phyloP scores from a whole-genome alignment of 2,888 invertebrate species.

The Orchesella flavescens region DNA sequence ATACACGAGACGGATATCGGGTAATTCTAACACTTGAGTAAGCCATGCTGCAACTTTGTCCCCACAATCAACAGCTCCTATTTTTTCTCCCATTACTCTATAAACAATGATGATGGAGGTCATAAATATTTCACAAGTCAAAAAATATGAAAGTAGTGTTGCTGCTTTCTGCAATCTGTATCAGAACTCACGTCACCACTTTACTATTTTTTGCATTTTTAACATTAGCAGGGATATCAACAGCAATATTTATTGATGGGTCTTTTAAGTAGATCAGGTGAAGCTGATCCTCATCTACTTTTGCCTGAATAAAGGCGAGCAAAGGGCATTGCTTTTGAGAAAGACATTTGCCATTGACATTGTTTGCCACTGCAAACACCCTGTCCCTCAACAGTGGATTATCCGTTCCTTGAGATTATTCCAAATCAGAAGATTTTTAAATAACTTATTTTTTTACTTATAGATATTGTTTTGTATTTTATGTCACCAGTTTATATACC shows the following conservation, averaged over 20 bases:
- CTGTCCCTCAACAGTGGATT: slow-evolving; percentile 63
- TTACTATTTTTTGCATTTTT: neutral
- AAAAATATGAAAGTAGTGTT: neutral
- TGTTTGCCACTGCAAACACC: slow-evolving; percentile 65
- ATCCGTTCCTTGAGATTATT: slow-evolving; percentile 22
- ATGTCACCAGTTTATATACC: slow-evolving; percentile 19
- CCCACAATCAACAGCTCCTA: slow-evolving; percentile 68
- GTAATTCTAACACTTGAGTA: slow-evolving; percentile 36
- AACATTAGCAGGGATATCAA: slow-evolving; percentile 46
- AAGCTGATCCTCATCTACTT: slow-evolving; percentile 52
- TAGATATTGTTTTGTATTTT: neutral
- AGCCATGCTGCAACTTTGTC: slow-evolving; percentile 67
- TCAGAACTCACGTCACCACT: slow-evolving; percentile 26
- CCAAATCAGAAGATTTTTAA: neutral
- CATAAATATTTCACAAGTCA: neutral
- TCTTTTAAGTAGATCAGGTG: slow-evolving; percentile 45
- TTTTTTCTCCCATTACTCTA: slow-evolving; percentile 58
- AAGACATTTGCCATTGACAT: slow-evolving; percentile 51
- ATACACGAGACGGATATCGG: slow-evolving; percentile 58
- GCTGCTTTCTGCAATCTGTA: neutral
- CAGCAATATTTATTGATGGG: slow-evolving; percentile 21
- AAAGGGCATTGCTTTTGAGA: slow-evolving; percentile 56
- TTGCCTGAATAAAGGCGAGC: slow-evolving; percentile 43
- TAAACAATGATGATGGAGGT: too few species aligned
- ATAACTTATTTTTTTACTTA: too few species aligned